Percentiles rank a stretch among this genome's conserved stretches.
Conservation (phyloP, 2,888 invertebrate species). For the Cylloceria caligata region DNA sequence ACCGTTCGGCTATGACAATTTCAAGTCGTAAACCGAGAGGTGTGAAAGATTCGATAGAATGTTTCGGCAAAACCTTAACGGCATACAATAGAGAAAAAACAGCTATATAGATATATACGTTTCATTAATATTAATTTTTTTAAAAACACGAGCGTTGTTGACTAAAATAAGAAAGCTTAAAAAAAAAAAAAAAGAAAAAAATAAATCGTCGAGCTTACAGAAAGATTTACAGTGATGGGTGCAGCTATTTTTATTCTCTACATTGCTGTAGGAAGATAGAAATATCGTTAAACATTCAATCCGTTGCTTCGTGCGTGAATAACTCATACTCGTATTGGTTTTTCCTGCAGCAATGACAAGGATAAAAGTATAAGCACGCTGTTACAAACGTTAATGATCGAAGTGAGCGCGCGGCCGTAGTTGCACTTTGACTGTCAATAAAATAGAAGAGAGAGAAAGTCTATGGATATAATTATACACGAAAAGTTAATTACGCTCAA, state of each 20-base stretch:
- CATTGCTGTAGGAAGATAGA: constrained; percentile 22
- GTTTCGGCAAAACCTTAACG: constrained; percentile 79
- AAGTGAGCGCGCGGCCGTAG: constrained; percentile 26
- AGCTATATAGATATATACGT: constrained; percentile 11
- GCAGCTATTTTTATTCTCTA: constrained; percentile 38
- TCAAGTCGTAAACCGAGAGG: constrained; percentile 13
- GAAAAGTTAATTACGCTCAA: constrained; percentile 72
- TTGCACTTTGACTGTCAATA: constrained; percentile 71
- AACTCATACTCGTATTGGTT: constrained; percentile 19
- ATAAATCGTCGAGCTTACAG: constrained; percentile 24
- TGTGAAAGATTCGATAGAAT: constrained; percentile 73
- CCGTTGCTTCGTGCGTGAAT: background rate
- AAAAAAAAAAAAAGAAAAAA: constrained; percentile 37
- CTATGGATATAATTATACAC: constrained; percentile 68
- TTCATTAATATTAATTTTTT: background rate
- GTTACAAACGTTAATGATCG: constrained; percentile 43
- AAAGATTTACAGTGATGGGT: constrained; percentile 31
- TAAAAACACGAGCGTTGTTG: constrained; percentile 34
- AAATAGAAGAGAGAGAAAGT: constrained; percentile 61
- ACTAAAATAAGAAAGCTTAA: constrained; percentile 25
- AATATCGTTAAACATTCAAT: background rate
- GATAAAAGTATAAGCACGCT: constrained; percentile 59
- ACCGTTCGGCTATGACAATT: constrained; percentile 16
- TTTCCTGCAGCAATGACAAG: constrained; percentile 51
- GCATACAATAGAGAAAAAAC: constrained; percentile 42